Base-by-base conservation (phyloP, 2,888 invertebrate genomes). In the Acrobasis consociella region DNA sequence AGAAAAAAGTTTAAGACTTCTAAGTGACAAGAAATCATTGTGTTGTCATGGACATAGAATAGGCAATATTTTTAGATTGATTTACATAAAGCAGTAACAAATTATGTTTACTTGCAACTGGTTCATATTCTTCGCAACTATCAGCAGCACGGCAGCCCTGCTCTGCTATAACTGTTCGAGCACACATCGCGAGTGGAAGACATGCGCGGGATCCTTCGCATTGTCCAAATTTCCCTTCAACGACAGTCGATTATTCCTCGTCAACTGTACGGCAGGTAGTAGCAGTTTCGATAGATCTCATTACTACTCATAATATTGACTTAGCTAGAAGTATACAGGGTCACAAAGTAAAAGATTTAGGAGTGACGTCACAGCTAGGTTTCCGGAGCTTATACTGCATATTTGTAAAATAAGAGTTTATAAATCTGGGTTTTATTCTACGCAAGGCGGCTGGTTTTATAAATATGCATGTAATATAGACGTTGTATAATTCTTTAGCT, bases 121-220 rank as follows among this genome's bases (percentile, higher is more conserved):
- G 58, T 73, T 52, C 22, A 39, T 56, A 42, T 59, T 72, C 50
- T 60, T 64, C 22, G 66, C 63, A 53, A 66, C 60, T 59, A 65
- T 64, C 10, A 51, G 66, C 62, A 65, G 64, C 42, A 59, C 74
- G 13, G 65, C 68, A 60, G 75, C 75, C 1, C 63, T 89, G 55
- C 58, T 81, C 10, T 92, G 91, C 68, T 91, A 79, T 69, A 91
- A 90, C 68, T 92, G 91, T 70, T 85, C 91, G 0, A 72, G 85
- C 3, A 83, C 83, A 5, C 81, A 86, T 52, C 70, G 66, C 1
- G 78, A 79, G n/a, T 74, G 73, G 72, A 72, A 64, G 31, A 73
- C 67, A 13, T 91, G 91, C 64, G 86, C 77, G 3, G 89, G 89
- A 60, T 81, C 76, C 58, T 88, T 87, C 63, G 73, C 74, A 22